Percentiles rank a stretch among this genome's conserved stretches.
phyloP scores from a whole-genome alignment of 2,888 invertebrate genomes.

The Lysandra bellargus region DNA sequence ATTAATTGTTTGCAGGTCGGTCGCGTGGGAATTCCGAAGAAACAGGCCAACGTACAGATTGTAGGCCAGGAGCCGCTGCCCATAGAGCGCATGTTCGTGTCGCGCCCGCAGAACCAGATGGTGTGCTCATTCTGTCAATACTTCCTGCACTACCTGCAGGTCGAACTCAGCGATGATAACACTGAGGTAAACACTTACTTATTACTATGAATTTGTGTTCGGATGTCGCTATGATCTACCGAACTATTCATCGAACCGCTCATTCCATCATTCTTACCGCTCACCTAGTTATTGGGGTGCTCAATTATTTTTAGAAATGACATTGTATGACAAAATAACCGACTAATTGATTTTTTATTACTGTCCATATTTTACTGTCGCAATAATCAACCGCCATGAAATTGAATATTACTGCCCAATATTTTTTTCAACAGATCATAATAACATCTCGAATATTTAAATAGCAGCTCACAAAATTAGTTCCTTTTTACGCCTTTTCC shows the following conservation, averaged over 20 bases:
- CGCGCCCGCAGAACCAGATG: constrained; percentile 66
- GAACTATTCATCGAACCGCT: neutral
- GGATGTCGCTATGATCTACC: neutral
- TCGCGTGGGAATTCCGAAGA: constrained; percentile 46
- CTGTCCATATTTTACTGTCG: too few relatives aligned
- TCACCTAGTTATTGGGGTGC: neutral
- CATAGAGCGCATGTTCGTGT: constrained; percentile 63
- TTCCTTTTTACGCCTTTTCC: neutral
- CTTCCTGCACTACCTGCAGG: constrained; percentile 89
- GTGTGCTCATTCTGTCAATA: constrained; percentile 91
- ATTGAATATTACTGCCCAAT: too few relatives aligned
- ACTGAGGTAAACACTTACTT: constrained; percentile 78
- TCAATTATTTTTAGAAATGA: too few relatives aligned
- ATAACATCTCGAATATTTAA: too few relatives aligned
- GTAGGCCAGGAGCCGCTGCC: constrained; percentile 48
- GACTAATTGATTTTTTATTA: neutral
- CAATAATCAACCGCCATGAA: too few relatives aligned
- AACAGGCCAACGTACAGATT: constrained; percentile 55
- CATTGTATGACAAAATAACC: neutral
- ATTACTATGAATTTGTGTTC: neutral
- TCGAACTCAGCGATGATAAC: constrained; percentile 83
- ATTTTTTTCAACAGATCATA: too few relatives aligned
- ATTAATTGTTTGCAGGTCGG: constrained; percentile 44
- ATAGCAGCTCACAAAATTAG: too few relatives aligned
- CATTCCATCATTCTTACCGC: neutral